These are phyloP conservation scores for Corynorhinus townsendii DNA, from an alignment of 2,113 vertebrate species.

Conservation along the genomic window DNA sequence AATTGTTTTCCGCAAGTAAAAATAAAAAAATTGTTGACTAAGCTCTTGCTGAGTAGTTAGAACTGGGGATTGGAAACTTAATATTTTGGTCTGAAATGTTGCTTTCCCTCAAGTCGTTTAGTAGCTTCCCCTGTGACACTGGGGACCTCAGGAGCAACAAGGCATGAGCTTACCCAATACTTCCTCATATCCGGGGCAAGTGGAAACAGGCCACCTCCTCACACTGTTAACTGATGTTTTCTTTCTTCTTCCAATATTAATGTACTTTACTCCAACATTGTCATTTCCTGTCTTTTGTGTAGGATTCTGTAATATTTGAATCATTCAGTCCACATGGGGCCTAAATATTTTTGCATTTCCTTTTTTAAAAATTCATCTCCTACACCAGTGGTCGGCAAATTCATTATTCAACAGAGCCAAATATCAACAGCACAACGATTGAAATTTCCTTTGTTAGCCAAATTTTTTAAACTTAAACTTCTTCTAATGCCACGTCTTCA, in stretches of 20 bases:
- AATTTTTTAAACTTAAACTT: too few relatives aligned
- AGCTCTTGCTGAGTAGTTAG: constrained; percentile 9
- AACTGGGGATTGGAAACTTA: not conserved
- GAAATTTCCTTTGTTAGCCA: too few relatives aligned
- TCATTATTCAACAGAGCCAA: too few relatives aligned
- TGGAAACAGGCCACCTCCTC: not conserved
- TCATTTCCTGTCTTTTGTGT: constrained; percentile 60
- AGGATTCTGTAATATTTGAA: constrained; percentile 36
- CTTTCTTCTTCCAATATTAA: constrained; percentile 25
- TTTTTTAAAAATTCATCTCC: not conserved
- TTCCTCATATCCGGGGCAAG: not conserved
- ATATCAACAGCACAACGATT: too few relatives aligned
- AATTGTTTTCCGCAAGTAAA: constrained; percentile 23
- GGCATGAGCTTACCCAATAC: not conserved
- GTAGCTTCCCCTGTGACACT: not conserved
- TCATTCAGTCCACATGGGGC: constrained; percentile 5
- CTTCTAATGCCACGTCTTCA: too few relatives aligned
- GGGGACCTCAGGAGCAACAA: not conserved
- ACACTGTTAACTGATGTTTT: not conserved
- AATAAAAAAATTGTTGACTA: not conserved
- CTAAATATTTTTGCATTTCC: not conserved
- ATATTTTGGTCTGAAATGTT: not conserved
- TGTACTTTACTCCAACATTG: not conserved
- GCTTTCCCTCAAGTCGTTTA: not conserved
- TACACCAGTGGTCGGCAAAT: not conserved